Evolutionary conservation across 2,113 vertebrate genomes (phyloP).

Genomic region (Mus musculus): DNA sequence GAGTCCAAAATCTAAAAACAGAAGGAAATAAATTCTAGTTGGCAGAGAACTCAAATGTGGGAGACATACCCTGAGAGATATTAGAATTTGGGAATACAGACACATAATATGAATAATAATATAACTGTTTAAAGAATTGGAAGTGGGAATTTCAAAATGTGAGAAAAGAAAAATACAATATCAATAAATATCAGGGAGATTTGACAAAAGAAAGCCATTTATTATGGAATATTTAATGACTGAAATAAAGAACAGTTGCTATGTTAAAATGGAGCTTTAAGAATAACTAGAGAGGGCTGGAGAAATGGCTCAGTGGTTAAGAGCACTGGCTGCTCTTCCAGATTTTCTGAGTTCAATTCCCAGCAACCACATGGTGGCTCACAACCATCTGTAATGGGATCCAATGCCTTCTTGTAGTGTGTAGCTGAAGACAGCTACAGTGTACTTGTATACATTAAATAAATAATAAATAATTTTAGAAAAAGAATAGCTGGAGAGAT

Average conservation of each 20-base stretch:
- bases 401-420: too few relatives aligned
- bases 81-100: not conserved
- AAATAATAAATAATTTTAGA: too few relatives aligned
- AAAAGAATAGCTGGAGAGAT: not conserved
- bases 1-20: conserved; percentile 5
- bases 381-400: too few relatives aligned
- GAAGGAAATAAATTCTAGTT: not conserved
- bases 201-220: conserved; percentile 1
- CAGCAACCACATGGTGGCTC: too few relatives aligned
- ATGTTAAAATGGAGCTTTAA: not conserved
- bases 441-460: too few relatives aligned
- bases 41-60: not conserved
- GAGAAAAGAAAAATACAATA: not conserved
- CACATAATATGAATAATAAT: not conserved
- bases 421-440: too few relatives aligned
- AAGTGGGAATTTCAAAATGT: not conserved
- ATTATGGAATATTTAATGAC: not conserved
- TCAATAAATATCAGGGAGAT: not conserved
- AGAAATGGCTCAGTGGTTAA: too few relatives aligned
- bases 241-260: not conserved
- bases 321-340: too few relatives aligned
- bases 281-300: not conserved
- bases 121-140: not conserved
- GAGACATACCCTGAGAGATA: not conserved
- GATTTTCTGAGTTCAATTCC: too few relatives aligned